Evolutionary conservation across 2,888 invertebrate species (phyloP).

Genomic region (Drosophila koepferae): DNA sequence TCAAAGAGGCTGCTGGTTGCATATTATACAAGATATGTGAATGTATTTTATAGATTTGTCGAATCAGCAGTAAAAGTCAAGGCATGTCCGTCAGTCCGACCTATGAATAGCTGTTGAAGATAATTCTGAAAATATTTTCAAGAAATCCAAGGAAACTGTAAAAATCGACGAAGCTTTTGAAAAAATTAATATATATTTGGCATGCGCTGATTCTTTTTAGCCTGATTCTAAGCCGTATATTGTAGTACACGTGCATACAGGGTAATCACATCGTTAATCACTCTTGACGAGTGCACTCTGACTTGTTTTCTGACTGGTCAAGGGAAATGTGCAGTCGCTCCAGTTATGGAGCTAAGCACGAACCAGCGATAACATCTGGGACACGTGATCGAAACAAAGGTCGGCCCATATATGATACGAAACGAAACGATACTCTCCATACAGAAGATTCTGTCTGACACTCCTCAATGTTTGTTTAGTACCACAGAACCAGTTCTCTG

Average conservation of each 20-base stretch:
- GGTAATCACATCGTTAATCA: neutral
- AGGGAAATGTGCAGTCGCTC: slow-evolving; percentile 34
- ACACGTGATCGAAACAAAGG: slow-evolving; percentile 55
- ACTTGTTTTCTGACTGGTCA: slow-evolving; percentile 10
- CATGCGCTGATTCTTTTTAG: neutral
- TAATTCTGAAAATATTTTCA: no score
- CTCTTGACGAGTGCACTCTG: slow-evolving; percentile 4
- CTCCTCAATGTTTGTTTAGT: slow-evolving; percentile 36
- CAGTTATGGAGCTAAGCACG: slow-evolving; percentile 25
- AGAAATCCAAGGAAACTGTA: no score
- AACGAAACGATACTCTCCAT: slow-evolving; percentile 6
- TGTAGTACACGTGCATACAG: neutral
- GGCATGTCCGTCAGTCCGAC: neutral
- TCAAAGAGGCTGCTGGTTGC: neutral
- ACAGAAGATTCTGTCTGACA: slow-evolving; percentile 18
- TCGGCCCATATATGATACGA: slow-evolving; percentile 41
- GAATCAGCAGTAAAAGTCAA: neutral
- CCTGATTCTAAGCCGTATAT: no score
- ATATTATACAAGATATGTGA: neutral
- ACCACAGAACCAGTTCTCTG: slow-evolving; percentile 47
- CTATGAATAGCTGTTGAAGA: neutral
- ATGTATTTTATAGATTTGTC: no score
- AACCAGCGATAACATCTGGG: slow-evolving; percentile 33
- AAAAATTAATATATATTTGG: neutral
- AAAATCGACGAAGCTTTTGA: neutral